Evolutionary conservation across 2,888 invertebrate genomes (phyloP), one percentile per base, ranked within the genome.

Genomic region (Chrysolina haemoptera): DNA sequence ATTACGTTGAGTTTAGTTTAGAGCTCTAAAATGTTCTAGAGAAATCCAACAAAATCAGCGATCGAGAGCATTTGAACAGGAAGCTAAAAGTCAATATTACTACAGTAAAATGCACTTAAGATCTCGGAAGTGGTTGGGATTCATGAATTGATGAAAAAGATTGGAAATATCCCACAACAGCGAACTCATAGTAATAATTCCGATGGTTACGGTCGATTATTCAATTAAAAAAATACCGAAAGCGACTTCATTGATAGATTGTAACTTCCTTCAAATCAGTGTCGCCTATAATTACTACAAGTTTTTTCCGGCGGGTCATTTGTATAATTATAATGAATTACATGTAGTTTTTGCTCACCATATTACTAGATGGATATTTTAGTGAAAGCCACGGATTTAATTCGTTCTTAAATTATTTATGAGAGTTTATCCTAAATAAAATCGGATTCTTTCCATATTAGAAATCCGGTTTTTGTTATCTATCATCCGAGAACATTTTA

Each of bases 381-480:
- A 71, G 70, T 68, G 73, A 72, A 76, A 74, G 71, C 75, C 27
- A 35, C 18, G 18, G 46, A 40, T 74, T 73, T 74, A 76, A 76
- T 76, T 74, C 76, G 73, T 74, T 75, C 76, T 69, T 70, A 77
- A 78, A 78, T 77, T 78, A 78, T 78, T 78, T 78, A 78, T 78
- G 78, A 78, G 78, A 73, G 64, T 77, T 78, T 78, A 78, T 77
- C 77, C 78, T 63, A 70, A 78, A 78, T 73, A 78, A 70, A 78
- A 78, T 78, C 78, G 73, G 73, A 78, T 78, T 78, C 78, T 73
- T 76, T 74, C 71, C 73, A 65, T 73, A 68, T 76, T 72, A 74
- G 74, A 78, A 78, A 78, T 78, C 78, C 78, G 78, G 78, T 78
- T 78, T 77, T 76, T 67, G 71, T 77, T 74, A 78, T 78, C 77